A percentile compares a stretch with the other conserved stretches of the same genome.
phyloP scores from a whole-genome alignment of 1,140 invertebrate species.

The Antheraea mylitta region DNA sequence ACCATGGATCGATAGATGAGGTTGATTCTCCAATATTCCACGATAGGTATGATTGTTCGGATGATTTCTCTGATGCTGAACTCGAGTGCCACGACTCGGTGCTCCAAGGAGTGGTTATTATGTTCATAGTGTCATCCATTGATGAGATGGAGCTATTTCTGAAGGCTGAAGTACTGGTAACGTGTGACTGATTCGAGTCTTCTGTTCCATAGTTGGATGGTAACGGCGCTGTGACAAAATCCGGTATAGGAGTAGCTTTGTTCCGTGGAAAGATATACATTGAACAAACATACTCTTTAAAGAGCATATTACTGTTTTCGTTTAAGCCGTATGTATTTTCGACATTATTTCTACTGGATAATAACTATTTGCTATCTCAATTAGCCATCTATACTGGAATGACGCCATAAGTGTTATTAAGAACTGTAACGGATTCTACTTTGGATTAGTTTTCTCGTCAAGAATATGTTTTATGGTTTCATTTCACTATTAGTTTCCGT shows the following conservation, averaged over 20 bases:
- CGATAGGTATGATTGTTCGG: too few relatives aligned
- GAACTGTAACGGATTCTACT: conserved; percentile 42
- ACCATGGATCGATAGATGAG: neutral
- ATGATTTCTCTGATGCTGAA: neutral
- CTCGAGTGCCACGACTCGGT: conserved; percentile 39
- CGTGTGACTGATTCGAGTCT: neutral
- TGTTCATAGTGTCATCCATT: conserved; percentile 44
- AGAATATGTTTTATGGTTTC: too few relatives aligned
- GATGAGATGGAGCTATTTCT: neutral
- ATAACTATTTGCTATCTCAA: conserved; percentile 49
- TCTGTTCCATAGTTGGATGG: too few relatives aligned
- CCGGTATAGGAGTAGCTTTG: neutral
- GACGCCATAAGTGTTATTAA: conserved; percentile 43
- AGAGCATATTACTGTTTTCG: conserved; percentile 6
- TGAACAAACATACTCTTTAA: neutral
- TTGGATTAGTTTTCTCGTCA: too few relatives aligned
- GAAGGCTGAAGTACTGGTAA: neutral
- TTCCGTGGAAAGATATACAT: too few relatives aligned
- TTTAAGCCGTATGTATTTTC: conserved; percentile 55
- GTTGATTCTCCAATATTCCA: neutral
- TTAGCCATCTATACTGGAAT: conserved; percentile 57
- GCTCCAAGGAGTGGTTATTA: conserved; percentile 49
- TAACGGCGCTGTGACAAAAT: too few relatives aligned
- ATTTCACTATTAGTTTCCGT: too few relatives aligned
- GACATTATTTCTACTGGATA: conserved; percentile 62